Percentiles rank a stretch among this genome's conserved stretches.
Conservation (phyloP, 1,140 invertebrate genomes). For the Diplogasteroides magnus region DNA sequence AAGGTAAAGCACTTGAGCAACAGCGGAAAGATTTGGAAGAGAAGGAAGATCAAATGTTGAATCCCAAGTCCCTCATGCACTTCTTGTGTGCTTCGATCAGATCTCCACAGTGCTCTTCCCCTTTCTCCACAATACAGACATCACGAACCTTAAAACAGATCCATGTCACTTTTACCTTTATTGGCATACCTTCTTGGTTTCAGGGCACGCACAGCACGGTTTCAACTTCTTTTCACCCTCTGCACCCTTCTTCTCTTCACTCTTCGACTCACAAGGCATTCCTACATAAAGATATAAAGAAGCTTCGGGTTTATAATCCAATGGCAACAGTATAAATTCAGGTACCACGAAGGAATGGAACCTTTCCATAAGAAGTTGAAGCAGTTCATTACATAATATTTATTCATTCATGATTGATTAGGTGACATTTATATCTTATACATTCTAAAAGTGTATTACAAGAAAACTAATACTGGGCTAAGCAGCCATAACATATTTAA, state of each 20-base stretch:
- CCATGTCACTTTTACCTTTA: background rate
- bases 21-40: no score
- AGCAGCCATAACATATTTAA: no score
- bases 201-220: constrained; percentile 93
- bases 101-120: constrained; percentile 81
- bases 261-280: constrained; percentile 11
- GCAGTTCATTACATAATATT: no score
- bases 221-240: constrained; percentile 61
- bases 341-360: background rate
- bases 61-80: constrained; percentile 90
- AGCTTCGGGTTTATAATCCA: background rate
- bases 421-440: no score
- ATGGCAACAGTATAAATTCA: background rate
- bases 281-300: background rate
- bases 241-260: background rate
- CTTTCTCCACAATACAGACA: constrained; percentile 76
- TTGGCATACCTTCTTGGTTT: constrained; percentile 73
- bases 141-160: constrained; percentile 41
- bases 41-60: constrained; percentile 90
- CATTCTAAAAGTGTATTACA: background rate
- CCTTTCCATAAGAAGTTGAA: no score
- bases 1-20: no score
- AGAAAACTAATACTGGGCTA: background rate
- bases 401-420: no score
- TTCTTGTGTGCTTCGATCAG: constrained; percentile 91